These are phyloP conservation scores for Okapia johnstoni DNA, from an alignment of 2,113 vertebrate genomes.

Conservation along the genomic window DNA sequence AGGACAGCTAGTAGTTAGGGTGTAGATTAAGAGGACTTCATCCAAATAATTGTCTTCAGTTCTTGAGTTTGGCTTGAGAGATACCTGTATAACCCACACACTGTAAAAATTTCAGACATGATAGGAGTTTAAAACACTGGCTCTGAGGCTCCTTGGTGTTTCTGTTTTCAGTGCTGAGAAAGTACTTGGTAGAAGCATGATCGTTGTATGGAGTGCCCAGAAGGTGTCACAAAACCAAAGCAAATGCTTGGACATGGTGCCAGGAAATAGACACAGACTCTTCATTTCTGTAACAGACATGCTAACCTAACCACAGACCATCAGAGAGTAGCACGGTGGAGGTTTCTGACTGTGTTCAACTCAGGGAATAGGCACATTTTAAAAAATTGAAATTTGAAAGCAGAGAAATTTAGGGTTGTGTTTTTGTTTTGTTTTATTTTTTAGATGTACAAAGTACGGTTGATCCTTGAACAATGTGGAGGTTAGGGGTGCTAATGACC, in stretches of 20 bases:
- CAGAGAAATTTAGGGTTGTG: neutral
- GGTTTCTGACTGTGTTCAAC: neutral
- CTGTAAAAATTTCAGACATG: neutral
- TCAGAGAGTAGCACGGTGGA: neutral
- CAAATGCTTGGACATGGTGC: neutral
- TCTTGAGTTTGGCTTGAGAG: neutral
- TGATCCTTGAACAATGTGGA: neutral
- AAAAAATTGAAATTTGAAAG: neutral
- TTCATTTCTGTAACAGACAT: neutral
- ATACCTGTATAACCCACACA: neutral
- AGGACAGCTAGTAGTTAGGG: neutral
- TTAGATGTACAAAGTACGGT: neutral
- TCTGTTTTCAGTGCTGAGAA: neutral
- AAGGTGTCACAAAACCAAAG: neutral
- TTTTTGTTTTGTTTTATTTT: neutral
- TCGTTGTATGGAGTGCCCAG: neutral
- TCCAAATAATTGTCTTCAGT: neutral
- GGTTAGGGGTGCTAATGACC: neutral
- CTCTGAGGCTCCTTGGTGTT: neutral
- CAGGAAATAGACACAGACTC: neutral
- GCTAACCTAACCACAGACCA: neutral
- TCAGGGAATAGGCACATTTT: neutral
- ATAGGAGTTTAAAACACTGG: neutral
- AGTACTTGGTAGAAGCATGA: neutral
- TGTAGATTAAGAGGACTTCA: neutral